Evolutionary conservation across 1,140 invertebrate species (phyloP).

Genomic region (Drosophila sechellia): DNA sequence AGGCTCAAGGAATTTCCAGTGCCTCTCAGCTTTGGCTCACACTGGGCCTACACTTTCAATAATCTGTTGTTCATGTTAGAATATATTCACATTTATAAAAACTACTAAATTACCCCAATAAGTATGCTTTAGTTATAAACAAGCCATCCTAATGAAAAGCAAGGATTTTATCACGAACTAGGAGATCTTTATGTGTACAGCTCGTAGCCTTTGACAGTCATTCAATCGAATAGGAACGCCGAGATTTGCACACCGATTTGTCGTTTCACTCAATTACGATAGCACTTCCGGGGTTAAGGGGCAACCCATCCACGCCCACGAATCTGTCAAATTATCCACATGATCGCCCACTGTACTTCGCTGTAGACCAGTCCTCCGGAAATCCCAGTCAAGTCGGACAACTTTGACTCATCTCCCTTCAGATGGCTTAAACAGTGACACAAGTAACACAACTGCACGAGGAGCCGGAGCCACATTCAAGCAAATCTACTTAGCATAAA

Average conservation of each 20-base stretch:
- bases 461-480: slow-evolving; percentile 51
- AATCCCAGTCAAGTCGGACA: slow-evolving; percentile 45
- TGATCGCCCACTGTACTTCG: slow-evolving; percentile 28
- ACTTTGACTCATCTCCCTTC: slow-evolving; percentile 36
- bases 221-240: background rate
- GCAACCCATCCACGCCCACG: slow-evolving; percentile 17
- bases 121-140: background rate
- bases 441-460: slow-evolving; percentile 38
- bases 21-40: background rate
- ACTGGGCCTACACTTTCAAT: background rate
- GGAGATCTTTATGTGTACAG: too few relatives aligned
- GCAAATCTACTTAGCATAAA: slow-evolving; percentile 78
- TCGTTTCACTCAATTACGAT: slow-evolving; percentile 35
- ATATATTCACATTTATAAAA: too few relatives aligned
- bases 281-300: slow-evolving; percentile 26
- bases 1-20: background rate
- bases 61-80: background rate
- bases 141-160: too few relatives aligned
- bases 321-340: slow-evolving; percentile 54
- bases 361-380: slow-evolving; percentile 7
- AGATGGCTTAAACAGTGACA: slow-evolving; percentile 42
- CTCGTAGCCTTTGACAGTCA: background rate
- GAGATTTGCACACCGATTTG: slow-evolving; percentile 13
- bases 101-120: background rate
- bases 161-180: background rate